Evolutionary conservation across 2,113 vertebrate genomes (phyloP).

Genomic region (Camelus bactrianus): DNA sequence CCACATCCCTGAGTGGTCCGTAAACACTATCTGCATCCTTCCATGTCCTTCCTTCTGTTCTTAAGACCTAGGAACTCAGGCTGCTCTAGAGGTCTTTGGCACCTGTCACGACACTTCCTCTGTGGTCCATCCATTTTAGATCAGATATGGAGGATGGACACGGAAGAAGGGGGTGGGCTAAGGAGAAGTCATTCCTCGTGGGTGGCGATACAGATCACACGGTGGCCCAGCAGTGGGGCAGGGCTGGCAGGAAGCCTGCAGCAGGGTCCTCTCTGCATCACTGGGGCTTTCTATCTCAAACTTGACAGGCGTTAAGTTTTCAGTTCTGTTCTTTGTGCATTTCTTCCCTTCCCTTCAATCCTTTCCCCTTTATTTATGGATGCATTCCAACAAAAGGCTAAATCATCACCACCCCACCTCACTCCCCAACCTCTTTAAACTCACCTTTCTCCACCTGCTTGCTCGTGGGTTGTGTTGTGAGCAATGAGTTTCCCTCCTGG

Average conservation of each 20-base stretch:
- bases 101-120: background rate
- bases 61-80: background rate
- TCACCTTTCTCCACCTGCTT: background rate
- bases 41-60: background rate
- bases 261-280: background rate
- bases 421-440: background rate
- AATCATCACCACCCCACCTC: background rate
- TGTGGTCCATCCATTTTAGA: background rate
- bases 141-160: background rate
- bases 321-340: background rate
- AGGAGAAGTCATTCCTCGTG: background rate
- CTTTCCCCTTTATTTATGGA: background rate
- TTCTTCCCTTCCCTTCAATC: background rate
- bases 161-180: background rate
- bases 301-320: background rate
- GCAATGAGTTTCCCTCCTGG: background rate
- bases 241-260: background rate
- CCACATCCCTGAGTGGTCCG: fast-evolving
- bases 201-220: background rate
- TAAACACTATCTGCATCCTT: background rate
- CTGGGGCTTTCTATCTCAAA: background rate
- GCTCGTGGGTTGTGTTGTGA: background rate
- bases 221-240: too few relatives aligned
- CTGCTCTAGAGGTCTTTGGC: background rate
- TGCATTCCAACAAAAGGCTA: background rate